phyloP scores from a whole-genome alignment of 2,888 invertebrate genomes.

The Andricus quercusramuli region DNA sequence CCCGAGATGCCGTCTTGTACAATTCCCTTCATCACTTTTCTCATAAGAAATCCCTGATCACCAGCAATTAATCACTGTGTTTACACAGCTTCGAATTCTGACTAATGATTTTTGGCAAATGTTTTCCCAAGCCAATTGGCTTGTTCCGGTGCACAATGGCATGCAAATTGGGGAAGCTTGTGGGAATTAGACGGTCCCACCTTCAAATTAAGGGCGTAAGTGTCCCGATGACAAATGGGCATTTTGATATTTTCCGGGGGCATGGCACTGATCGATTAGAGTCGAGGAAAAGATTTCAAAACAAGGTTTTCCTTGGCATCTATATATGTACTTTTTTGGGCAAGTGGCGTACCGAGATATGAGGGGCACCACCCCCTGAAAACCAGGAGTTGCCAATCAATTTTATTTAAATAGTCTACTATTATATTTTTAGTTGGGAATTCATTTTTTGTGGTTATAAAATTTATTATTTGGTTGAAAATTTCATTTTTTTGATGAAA shows the following conservation, averaged over 20 bases:
- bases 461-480: too few relatives aligned
- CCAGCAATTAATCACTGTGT: background rate
- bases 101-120: slow-evolving; percentile 13
- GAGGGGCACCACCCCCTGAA: background rate
- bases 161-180: slow-evolving; percentile 37
- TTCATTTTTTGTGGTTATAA: too few relatives aligned
- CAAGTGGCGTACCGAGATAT: slow-evolving; percentile 1
- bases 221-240: slow-evolving; percentile 7
- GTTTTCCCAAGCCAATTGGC: background rate
- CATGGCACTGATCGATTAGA: slow-evolving; percentile 24
- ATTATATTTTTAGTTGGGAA: too few relatives aligned
- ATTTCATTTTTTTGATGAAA: too few relatives aligned
- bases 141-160: slow-evolving; percentile 5
- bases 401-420: too few relatives aligned
- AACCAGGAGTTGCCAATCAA: background rate
- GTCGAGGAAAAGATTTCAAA: slow-evolving; percentile 5
- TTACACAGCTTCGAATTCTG: background rate
- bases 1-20: rapidly evolving
- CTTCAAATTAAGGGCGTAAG: slow-evolving; percentile 24
- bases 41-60: too few relatives aligned
- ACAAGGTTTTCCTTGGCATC: background rate
- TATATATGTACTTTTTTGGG: background rate
- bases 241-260: background rate
- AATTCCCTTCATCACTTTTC: too few relatives aligned
- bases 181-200: slow-evolving; percentile 24